These are phyloP conservation scores for Zhuqinia jingwanae DNA, from an alignment of 2,888 invertebrate genomes.

Conservation along the genomic window DNA sequence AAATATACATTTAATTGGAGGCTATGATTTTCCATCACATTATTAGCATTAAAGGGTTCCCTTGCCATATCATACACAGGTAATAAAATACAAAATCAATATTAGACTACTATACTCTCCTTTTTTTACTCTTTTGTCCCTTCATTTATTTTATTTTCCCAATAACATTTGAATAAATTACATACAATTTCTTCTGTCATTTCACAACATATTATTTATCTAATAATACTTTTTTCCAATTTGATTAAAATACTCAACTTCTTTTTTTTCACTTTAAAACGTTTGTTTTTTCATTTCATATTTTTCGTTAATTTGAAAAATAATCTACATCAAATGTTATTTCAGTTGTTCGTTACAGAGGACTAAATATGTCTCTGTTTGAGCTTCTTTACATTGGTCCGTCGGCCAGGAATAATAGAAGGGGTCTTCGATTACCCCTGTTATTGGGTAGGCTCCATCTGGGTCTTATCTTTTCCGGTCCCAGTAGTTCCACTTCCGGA, in stretches of 20 bases:
- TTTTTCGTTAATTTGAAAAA: no score
- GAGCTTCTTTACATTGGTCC: slow-evolving; percentile 42
- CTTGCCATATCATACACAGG: not conserved
- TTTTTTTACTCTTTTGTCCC: not conserved
- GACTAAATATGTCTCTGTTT: slow-evolving; percentile 43
- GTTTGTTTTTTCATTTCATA: not conserved
- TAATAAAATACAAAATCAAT: slow-evolving; percentile 10
- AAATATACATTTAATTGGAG: not conserved
- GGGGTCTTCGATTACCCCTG: slow-evolving; percentile 52
- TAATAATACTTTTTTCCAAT: not conserved
- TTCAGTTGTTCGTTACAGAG: no score
- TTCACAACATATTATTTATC: not conserved
- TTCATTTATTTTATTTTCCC: not conserved
- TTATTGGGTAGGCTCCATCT: slow-evolving; percentile 56
- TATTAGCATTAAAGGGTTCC: not conserved
- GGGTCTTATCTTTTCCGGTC: slow-evolving; percentile 54
- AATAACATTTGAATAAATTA: no score
- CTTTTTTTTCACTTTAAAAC: not conserved
- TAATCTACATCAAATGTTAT: not conserved
- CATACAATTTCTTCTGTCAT: no score
- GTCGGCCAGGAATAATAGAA: slow-evolving; percentile 10
- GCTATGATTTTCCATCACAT: slow-evolving; percentile 7
- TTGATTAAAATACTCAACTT: not conserved
- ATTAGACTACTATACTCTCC: not conserved
- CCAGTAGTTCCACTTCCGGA: slow-evolving; percentile 33